phyloP scores from a whole-genome alignment of 1,140 invertebrate species.

The Drosophila carrolli region DNA sequence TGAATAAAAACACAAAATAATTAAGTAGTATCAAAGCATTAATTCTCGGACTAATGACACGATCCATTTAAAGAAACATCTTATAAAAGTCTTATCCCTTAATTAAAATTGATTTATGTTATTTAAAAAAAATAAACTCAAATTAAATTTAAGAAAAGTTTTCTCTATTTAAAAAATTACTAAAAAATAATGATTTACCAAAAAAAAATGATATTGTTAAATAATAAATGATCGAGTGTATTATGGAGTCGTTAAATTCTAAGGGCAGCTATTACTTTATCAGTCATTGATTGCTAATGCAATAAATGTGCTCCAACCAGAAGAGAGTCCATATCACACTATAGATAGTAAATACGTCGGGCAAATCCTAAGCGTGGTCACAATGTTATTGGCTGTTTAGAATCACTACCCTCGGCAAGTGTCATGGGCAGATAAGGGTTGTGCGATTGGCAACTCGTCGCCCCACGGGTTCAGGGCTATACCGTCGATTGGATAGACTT shows the following conservation, averaged over 20 bases:
- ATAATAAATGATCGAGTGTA: slow-evolving; percentile 1
- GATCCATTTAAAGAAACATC: too few species aligned
- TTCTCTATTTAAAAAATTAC: too few species aligned
- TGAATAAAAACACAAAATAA: too few species aligned
- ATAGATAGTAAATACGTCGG: slow-evolving; percentile 12
- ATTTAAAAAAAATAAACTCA: too few species aligned
- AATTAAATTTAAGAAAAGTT: too few species aligned
- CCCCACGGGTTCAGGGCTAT: slow-evolving; percentile 19
- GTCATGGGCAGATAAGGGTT: slow-evolving; percentile 29
- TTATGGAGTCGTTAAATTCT: not conserved
- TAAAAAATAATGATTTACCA: not conserved
- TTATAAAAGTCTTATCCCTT: too few species aligned
- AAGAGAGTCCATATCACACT: not conserved
- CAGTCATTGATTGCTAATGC: slow-evolving; percentile 27
- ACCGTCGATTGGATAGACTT: slow-evolving; percentile 20
- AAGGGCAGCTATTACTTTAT: not conserved
- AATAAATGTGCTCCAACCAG: slow-evolving; percentile 10
- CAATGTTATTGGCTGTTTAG: not conserved
- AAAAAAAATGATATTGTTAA: not conserved
- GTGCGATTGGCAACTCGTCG: not conserved
- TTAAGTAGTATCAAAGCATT: too few species aligned
- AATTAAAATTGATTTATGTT: too few species aligned
- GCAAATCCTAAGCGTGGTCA: slow-evolving; percentile 4
- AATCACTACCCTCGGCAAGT: slow-evolving; percentile 12
- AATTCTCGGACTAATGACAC: too few species aligned